phyloP scores from a whole-genome alignment of 2,113 vertebrate genomes.

The Pomatorhinus ruficollis region DNA sequence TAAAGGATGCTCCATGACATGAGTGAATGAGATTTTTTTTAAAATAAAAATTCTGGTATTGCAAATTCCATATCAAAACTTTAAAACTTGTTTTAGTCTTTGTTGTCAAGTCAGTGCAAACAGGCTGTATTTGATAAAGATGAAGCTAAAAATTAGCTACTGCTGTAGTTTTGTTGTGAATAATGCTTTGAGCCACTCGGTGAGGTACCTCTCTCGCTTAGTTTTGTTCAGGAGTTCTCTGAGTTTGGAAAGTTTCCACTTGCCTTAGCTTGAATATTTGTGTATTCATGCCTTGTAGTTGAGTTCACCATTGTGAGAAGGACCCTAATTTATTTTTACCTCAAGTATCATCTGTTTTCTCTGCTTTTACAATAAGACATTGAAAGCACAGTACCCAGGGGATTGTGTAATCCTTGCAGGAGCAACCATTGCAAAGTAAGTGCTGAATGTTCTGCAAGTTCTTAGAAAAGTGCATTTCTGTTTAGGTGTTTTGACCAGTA shows the following conservation, averaged over 20 bases:
- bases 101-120: not conserved
- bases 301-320: not conserved
- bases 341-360: not conserved
- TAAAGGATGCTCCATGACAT: not conserved
- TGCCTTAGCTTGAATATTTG: not conserved
- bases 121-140: not conserved
- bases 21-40: not conserved
- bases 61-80: not conserved
- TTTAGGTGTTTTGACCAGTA: not conserved
- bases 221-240: not conserved
- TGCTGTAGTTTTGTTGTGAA: not conserved
- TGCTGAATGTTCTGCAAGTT: not conserved
- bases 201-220: not conserved
- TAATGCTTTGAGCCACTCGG: not conserved
- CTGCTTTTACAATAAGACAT: not conserved
- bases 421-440: not conserved
- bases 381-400: not conserved
- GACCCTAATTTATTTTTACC: not conserved
- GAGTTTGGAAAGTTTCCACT: not conserved
- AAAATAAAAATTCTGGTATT: not conserved
- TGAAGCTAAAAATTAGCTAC: not conserved
- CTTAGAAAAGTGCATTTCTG: not conserved
- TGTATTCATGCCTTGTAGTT: not conserved
- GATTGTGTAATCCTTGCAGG: not conserved
- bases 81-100: not conserved